A percentile compares a stretch with the other conserved stretches of the same genome.
These are phyloP conservation scores for Indicator maculatus DNA, from an alignment of 2,113 vertebrate genomes.

Conservation along the genomic window DNA sequence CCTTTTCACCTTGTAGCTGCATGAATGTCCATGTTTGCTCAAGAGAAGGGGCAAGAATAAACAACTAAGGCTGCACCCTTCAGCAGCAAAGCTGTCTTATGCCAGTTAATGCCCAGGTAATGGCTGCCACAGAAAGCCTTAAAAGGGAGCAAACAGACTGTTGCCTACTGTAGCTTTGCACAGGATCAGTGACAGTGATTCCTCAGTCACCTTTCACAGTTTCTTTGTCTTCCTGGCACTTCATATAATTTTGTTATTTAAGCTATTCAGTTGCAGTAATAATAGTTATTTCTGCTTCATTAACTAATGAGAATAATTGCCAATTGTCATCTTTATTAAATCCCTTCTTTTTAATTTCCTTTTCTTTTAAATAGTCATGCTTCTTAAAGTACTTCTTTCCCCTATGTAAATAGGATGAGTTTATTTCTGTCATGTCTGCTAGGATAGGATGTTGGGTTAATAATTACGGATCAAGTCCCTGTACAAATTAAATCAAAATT, in stretches of 20 bases:
- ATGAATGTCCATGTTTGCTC: not conserved
- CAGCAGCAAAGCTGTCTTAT: not conserved
- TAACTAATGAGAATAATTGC: conserved; percentile 10
- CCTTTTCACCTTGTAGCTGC: not conserved
- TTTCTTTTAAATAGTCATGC: not conserved
- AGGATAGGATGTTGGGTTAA: not conserved
- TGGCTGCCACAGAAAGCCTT: not conserved
- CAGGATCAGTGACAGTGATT: not conserved
- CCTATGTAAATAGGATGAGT: not conserved
- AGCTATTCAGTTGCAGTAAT: not conserved
- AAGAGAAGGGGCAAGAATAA: not conserved
- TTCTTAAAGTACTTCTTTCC: not conserved
- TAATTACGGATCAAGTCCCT: conserved; percentile 19
- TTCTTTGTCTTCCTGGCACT: not conserved
- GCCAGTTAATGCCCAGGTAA: not conserved
- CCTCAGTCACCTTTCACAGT: not conserved
- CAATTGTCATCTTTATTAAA: not conserved
- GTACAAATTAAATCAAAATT: conserved; percentile 27
- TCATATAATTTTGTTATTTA: not conserved
- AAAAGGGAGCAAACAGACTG: not conserved
- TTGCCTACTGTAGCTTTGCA: not conserved
- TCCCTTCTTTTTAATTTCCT: not conserved
- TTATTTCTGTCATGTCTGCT: not conserved
- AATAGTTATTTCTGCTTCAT: not conserved
- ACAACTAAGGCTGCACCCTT: not conserved